Evolutionary conservation across 2,113 vertebrate genomes (phyloP), one percentile per base, ranked within the genome.

Genomic region (Salvelinus fontinalis): DNA sequence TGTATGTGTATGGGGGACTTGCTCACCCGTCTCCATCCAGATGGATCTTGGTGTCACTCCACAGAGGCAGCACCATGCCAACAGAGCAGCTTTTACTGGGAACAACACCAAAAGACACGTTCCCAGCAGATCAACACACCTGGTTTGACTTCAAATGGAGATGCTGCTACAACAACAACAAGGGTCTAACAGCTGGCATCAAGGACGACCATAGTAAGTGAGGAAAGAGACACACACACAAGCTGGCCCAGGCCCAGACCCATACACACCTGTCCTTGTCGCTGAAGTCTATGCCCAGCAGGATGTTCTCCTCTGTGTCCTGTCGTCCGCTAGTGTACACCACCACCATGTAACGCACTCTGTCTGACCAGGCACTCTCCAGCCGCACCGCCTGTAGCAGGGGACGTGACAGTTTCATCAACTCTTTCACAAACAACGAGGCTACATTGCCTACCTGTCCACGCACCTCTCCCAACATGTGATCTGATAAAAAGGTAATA

Each of bases 11-110:
- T 44, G 39, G 9, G 39, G 39, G 9, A 44, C 22, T 27, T 73
- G 87, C 96, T 95, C 89, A 99, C 98, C 98, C 97, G 1, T 99
- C 98, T 65, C 98, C 98, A 69, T 99, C 98, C 4, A 99, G 93
- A 86, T 98, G 97, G 89, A 99, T 99, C 89, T 97, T 99, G 2
- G 97, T 96, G 77, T 99, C 98, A 0, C 98, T 99, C 97, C 97
- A 99, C 49, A 99, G 92, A 3, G 97, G 96, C 77, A 99, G 95
- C 75, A 97, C 97, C 97, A 99, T 97, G 71, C 98, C 98, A 1
- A 99, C 94, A 1, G 97, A 98, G 86, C 98, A 99, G 92, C 93
- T 97, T 88, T 96, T 97, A 91, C 91, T 94, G 70, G 4, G 24
- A 7, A 67, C n/a, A 60, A 82, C 1, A 70, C 26, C 60, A 70